These are phyloP conservation scores for Balearica regulorum DNA, from an alignment of 2,797 vertebrate genomes.

Conservation along the genomic window DNA sequence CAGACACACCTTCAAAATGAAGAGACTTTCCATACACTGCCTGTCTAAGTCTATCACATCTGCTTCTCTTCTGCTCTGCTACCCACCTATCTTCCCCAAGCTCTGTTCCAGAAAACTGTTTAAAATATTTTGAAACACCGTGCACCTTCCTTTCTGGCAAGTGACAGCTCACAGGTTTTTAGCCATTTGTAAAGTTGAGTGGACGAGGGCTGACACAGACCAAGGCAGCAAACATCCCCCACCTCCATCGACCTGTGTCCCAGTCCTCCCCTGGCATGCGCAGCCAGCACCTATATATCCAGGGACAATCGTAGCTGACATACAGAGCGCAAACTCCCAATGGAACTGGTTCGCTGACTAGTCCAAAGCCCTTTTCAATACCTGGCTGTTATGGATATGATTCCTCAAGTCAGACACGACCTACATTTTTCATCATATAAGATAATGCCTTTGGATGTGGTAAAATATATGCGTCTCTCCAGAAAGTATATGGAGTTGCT, in stretches of 20 bases:
- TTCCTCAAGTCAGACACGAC: background rate
- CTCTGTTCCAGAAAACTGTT: background rate
- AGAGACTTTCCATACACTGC: background rate
- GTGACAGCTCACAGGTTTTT: background rate
- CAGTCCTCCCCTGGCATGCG: background rate
- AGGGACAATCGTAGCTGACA: background rate
- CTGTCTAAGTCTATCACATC: background rate
- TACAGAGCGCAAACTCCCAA: background rate
- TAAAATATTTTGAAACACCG: background rate
- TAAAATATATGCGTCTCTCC: background rate
- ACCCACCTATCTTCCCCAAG: background rate
- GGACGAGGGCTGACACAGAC: background rate
- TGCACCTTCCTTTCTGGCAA: background rate
- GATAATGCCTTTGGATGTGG: background rate
- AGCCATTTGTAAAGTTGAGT: background rate
- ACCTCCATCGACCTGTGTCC: fast-evolving
- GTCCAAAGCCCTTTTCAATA: background rate
- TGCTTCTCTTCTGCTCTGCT: background rate
- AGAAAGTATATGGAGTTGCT: background rate
- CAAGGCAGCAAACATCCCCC: background rate
- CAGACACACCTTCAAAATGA: background rate
- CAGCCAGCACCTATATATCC: background rate
- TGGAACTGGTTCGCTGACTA: background rate
- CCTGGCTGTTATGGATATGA: background rate
- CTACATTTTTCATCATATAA: background rate